Evolutionary conservation across 2,797 vertebrate genomes (phyloP).

Genomic region (Sebastes nivosus): DNA sequence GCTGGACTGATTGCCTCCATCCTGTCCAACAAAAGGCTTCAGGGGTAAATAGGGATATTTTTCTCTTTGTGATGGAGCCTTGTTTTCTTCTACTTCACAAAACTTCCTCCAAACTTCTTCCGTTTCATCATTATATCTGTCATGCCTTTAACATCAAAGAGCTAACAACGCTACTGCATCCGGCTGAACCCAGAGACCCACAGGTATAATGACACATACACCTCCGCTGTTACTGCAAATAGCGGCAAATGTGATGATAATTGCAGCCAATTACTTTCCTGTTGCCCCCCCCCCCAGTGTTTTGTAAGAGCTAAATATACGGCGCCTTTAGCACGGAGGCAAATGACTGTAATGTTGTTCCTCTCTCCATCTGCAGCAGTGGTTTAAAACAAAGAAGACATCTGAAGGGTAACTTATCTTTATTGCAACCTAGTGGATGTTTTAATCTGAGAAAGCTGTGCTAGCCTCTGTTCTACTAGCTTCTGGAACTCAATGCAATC

Average conservation of each 20-base stretch:
- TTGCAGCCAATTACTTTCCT: constrained; percentile 66
- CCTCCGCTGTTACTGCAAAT: constrained; percentile 54
- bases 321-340: background rate
- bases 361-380: background rate
- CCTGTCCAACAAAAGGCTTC: constrained; percentile 50
- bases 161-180: constrained; percentile 11
- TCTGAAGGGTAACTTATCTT: constrained; percentile 14
- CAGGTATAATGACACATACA: constrained; percentile 50
- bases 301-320: constrained; percentile 38
- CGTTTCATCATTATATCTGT: constrained; percentile 28
- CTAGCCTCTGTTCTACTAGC: too few relatives aligned
- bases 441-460: constrained; percentile 5
- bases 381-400: constrained; percentile 7
- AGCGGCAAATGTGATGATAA: constrained; percentile 63
- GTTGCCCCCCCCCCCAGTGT: constrained; percentile 38
- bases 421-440: background rate
- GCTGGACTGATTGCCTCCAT: constrained; percentile 55
- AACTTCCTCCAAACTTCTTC: constrained; percentile 39
- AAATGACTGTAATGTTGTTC: constrained; percentile 9
- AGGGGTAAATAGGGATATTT: constrained; percentile 42
- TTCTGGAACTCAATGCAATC: too few relatives aligned
- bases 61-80: constrained; percentile 11
- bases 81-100: constrained; percentile 42
- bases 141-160: constrained; percentile 38
- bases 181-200: constrained; percentile 23